Evolutionary conservation across 1,140 invertebrate genomes (phyloP).

Genomic region (Phocides pigmalion): DNA sequence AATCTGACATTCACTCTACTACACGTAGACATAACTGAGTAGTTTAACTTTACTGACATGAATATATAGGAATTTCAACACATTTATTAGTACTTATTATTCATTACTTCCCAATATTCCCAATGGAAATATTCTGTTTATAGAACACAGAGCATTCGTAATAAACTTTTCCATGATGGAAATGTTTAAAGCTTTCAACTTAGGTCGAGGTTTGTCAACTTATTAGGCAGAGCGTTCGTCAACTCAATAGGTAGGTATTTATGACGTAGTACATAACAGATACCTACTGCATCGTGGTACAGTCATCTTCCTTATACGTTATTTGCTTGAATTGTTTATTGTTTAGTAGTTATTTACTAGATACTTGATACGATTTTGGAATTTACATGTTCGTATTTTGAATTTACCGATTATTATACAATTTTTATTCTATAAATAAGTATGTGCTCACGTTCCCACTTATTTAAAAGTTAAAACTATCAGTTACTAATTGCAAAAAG

Average conservation of each 20-base stretch:
- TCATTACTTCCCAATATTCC: slow-evolving; percentile 6
- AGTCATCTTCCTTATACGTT: background rate
- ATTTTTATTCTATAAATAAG: no score
- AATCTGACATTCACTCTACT: no score
- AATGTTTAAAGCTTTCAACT: slow-evolving; percentile 22
- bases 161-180: slow-evolving; percentile 23
- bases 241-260: slow-evolving; percentile 16
- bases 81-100: slow-evolving; percentile 11
- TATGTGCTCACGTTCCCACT: no score
- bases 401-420: no score
- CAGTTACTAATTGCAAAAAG: no score
- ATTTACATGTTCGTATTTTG: no score
- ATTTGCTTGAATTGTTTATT: slow-evolving; percentile 2
- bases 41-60: background rate
- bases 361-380: no score
- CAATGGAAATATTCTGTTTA: slow-evolving; percentile 10
- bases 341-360: no score
- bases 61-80: slow-evolving; percentile 5
- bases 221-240: slow-evolving; percentile 17
- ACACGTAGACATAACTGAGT: background rate
- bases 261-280: background rate
- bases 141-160: slow-evolving; percentile 5
- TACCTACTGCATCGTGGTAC: background rate
- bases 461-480: no score
- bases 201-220: slow-evolving; percentile 1